These are phyloP conservation scores for Sanderia malayensis DNA, from an alignment of 30 jellyfish, hydroid and myxozoan species.

Conservation along the genomic window DNA sequence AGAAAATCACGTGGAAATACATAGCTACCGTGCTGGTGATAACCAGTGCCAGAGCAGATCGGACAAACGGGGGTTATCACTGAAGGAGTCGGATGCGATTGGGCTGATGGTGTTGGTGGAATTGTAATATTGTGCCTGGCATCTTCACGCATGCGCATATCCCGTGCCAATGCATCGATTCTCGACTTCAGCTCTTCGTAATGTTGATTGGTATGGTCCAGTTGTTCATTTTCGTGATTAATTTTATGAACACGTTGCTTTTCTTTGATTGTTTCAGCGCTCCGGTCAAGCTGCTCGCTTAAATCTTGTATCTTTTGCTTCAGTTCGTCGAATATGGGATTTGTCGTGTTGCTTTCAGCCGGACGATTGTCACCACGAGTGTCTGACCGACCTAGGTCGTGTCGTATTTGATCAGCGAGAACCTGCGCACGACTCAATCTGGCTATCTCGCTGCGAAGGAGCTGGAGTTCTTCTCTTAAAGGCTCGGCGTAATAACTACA, in stretches of 20 bases:
- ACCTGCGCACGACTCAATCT: constrained; percentile 13
- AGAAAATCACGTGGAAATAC: constrained; percentile 54
- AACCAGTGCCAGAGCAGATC: constrained; percentile 64
- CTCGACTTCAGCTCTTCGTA: constrained; percentile 42
- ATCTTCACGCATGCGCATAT: constrained; percentile 16
- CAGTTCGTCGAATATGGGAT: not conserved
- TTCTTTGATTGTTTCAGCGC: not conserved
- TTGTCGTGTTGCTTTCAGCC: not conserved
- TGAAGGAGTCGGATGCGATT: constrained; percentile 1
- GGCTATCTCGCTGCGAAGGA: not conserved
- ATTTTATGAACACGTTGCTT: not conserved
- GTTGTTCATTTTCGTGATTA: not conserved
- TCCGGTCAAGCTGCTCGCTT: not conserved
- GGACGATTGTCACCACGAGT: not conserved
- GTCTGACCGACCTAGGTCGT: not conserved
- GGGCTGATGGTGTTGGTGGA: not conserved
- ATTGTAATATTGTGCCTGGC: not conserved
- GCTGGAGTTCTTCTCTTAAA: not conserved
- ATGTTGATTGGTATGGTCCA: constrained; percentile 21
- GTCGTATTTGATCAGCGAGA: not conserved
- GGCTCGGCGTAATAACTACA: not conserved
- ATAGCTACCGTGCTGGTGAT: constrained; percentile 64
- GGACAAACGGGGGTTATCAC: constrained; percentile 51
- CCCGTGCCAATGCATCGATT: constrained; percentile 39
- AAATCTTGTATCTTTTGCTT: not conserved